Conservation (phyloP, 2,888 invertebrate species). For the Phyto melanocephala region DNA sequence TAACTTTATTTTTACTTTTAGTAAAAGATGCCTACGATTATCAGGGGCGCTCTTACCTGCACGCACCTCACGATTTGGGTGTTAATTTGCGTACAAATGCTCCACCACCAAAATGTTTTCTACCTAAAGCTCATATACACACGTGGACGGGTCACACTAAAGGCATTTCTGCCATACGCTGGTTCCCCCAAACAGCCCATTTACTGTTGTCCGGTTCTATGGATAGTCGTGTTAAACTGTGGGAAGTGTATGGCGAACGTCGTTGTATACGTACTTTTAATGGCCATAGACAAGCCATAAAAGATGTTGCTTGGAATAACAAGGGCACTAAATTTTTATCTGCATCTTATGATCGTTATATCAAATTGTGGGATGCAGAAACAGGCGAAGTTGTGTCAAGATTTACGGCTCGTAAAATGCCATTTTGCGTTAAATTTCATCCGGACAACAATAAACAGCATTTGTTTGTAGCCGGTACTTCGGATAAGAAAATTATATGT, state of each 20-base stretch:
- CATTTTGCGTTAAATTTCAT: conserved; percentile 98
- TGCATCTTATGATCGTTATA: conserved; percentile 97
- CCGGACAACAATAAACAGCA: conserved; percentile 98
- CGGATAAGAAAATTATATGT: conserved; percentile 99
- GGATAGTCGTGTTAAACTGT: conserved; percentile 98
- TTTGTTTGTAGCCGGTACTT: conserved; percentile 98
- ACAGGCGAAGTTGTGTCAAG: conserved; percentile 91
- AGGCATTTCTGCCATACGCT: conserved; percentile 95
- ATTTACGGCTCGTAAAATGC: conserved; percentile 97
- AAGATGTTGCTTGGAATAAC: conserved; percentile 97
- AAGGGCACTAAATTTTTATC: conserved; percentile 95
- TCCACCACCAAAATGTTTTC: conserved; percentile 96
- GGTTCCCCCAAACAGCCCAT: conserved; percentile 97
- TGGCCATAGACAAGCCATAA: conserved; percentile 97
- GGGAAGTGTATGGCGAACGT: conserved; percentile 98
- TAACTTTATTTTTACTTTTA: conserved; percentile 77
- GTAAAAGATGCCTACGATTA: conserved; percentile 97
- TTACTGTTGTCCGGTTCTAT: conserved; percentile 96
- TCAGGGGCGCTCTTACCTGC: conserved; percentile 96
- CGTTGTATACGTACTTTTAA: conserved; percentile 95
- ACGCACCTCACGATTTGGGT: conserved; percentile 94
- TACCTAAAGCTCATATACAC: conserved; percentile 97
- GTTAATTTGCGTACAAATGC: conserved; percentile 91
- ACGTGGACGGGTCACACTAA: conserved; percentile 99
- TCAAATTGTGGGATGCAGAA: conserved; percentile 99